Base-by-base conservation (phyloP, 2,113 vertebrate genomes). In the Hypomesus transpacificus region DNA sequence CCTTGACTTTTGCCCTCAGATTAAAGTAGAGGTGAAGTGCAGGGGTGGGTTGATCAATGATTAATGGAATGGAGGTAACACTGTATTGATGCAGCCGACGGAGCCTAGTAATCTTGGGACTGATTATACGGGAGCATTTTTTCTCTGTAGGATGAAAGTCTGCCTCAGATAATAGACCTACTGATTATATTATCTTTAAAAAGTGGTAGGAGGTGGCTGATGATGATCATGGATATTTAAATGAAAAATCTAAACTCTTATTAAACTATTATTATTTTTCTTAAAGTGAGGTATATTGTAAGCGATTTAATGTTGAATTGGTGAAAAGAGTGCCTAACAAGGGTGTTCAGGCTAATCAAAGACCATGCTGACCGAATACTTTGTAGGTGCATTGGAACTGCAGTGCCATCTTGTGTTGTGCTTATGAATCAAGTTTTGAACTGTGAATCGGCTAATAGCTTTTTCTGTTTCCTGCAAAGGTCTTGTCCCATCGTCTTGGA, bases 1-100 rank as follows among this genome's bases (percentile, higher is more conserved):
- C 89, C 70, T 84, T 87, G 83, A 90, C 86, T 83, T 89, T 90
- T 91, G 84, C 77, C 74, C 84, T 86, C 31, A 58, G 84, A 75
- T 82, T 70, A 84, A 85, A 75, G 83, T 80, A 78, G 60, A 58
- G 61, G 61, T 76, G 79, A 81, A 80, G 85, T 84, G 73, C 79
- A 69, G 67, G 74, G 59, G 24, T 62, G 26, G 26, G 20, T 22
- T 66, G 64, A 87, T 88, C 57, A 92, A 91, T 92, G 76, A 91
- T 92, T 91, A 87, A 90, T 90, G 77, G 69, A 69, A 0, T 46
- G 16, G 69, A 18, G 59, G 60, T 71, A 82, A 80, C 54, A 77
- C 53, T 68, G 53, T 87, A 77, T 65, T 65, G 66, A 4, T 61
- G 34, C 18, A 54, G 39, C n/a, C 24, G 14, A 50, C 61, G 13